Base-by-base conservation (phyloP, 2,113 vertebrate species). In the Aphyosemion australe region DNA sequence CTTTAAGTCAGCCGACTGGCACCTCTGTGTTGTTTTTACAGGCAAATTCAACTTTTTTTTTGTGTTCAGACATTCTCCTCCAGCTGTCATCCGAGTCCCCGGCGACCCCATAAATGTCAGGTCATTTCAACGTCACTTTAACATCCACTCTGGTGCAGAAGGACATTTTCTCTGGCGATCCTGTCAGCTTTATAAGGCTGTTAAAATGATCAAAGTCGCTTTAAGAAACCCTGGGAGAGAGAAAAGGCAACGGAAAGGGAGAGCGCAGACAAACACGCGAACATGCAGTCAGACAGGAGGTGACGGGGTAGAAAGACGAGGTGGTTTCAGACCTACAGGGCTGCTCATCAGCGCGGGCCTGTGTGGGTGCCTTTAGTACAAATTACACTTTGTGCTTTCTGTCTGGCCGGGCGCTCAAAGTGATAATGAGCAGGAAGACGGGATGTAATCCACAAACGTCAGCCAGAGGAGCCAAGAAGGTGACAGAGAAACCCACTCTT, bases 161-260 rank as follows among this genome's bases (percentile, higher is more conserved):
- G 68, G 80, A 85, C 60, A 61, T 73, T 79, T 87, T 85, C 84
- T 83, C 80, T 69, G 69, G 79, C 39, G 61, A 82, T 77, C 67
- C 77, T 84, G 86, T 83, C 88, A 83, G 58, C 66, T 84, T 87
- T 78, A 80, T 79, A 78, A 73, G 80, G 70, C 75, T 79, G 84
- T 87, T 90, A 88, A 87, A 87, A 88, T 84, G 72, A 88, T 87
- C 86, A 86, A 79, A 85, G 80, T 81, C 74, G 56, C 80, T 83
- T 80, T 79, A 72, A 80, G 75, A 83, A 80, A 82, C 61, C 72
- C 59, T 16, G 53, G 26, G 26, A 51, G 71, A 74, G 78, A 59
- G 72, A 54, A 52, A 21, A 8, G 6, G 39, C 37, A 16, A 26
- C 42, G 39, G 54, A 21, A 13, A 14, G 20, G n/a, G 60, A 56